Conservation (phyloP, 2,888 invertebrate genomes). For the Apoderus coryli region DNA sequence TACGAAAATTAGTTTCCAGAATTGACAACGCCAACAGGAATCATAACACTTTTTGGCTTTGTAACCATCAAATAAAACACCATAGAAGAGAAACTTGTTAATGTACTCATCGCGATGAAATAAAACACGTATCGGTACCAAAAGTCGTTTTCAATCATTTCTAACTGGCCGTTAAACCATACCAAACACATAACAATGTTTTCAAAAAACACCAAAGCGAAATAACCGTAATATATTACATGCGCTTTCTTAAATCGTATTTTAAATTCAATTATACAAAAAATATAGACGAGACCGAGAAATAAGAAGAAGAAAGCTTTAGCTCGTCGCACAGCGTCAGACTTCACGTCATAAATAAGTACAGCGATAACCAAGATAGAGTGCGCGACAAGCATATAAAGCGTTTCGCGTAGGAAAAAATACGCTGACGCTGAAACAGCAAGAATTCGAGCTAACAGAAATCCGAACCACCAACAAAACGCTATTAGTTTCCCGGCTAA, state of each 20-base stretch:
- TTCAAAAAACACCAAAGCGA: conserved; percentile 48
- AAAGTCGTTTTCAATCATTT: conserved; percentile 40
- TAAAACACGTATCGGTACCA: conserved; percentile 55
- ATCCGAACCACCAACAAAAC: conserved; percentile 65
- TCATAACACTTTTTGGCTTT: conserved; percentile 39
- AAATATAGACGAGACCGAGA: conserved; percentile 58
- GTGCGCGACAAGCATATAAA: conserved; percentile 46
- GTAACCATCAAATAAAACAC: conserved; percentile 47
- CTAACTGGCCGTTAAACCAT: conserved; percentile 47
- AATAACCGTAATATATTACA: conserved; percentile 54
- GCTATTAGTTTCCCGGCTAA: conserved; percentile 51
- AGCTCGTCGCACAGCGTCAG: conserved; percentile 31
- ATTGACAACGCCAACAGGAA: conserved; percentile 16
- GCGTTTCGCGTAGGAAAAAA: conserved; percentile 46
- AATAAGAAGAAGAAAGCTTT: conserved; percentile 47
- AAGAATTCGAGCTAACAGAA: conserved; percentile 55
- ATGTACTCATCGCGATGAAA: conserved; percentile 42
- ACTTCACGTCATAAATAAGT: conserved; percentile 47
- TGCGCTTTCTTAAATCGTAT: conserved; percentile 59
- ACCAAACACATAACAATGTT: conserved; percentile 53
- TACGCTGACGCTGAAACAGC: conserved; percentile 54
- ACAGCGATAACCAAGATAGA: conserved; percentile 50
- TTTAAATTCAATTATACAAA: conserved; percentile 66
- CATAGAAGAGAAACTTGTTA: conserved; percentile 45
- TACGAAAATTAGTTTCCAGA: too few relatives aligned